A percentile compares a stretch with the other conserved stretches of the same genome.
These are phyloP conservation scores for Dryadula phaetusa DNA, from an alignment of 2,888 invertebrate species.

Conservation along the genomic window DNA sequence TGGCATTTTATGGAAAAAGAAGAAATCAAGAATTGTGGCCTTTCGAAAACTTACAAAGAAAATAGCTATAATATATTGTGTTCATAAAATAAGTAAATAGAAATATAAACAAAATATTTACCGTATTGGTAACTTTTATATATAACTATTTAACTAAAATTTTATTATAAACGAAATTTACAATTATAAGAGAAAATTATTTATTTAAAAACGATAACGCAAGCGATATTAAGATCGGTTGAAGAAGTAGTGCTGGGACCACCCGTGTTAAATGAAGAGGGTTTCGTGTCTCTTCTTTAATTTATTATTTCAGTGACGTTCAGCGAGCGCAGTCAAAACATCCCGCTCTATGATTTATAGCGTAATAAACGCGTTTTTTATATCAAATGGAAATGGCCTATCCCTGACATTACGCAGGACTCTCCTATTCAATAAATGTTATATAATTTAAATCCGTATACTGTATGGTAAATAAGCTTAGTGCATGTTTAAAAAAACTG, in stretches of 20 bases:
- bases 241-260: slow-evolving; percentile 61
- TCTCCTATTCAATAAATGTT: slow-evolving; percentile 58
- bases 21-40: no score
- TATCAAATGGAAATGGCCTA: slow-evolving; percentile 81
- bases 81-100: no score
- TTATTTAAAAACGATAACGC: neutral
- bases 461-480: neutral
- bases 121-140: neutral
- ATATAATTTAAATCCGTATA: slow-evolving; percentile 46
- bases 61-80: no score
- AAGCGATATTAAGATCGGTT: neutral
- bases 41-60: no score
- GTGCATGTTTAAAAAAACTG: no score
- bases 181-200: neutral
- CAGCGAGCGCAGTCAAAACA: slow-evolving; percentile 76
- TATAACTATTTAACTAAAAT: neutral
- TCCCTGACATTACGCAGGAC: slow-evolving; percentile 72
- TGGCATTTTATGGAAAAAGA: no score
- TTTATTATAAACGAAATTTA: neutral
- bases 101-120: no score
- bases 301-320: slow-evolving; percentile 80
- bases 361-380: slow-evolving; percentile 78
- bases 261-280: slow-evolving; percentile 73
- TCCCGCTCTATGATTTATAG: slow-evolving; percentile 79
- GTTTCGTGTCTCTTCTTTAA: slow-evolving; percentile 74